Percentiles rank a stretch among this genome's conserved stretches.
These are phyloP conservation scores for Hippoglossus stenolepis DNA, from an alignment of 2,113 vertebrate genomes.

Conservation along the genomic window DNA sequence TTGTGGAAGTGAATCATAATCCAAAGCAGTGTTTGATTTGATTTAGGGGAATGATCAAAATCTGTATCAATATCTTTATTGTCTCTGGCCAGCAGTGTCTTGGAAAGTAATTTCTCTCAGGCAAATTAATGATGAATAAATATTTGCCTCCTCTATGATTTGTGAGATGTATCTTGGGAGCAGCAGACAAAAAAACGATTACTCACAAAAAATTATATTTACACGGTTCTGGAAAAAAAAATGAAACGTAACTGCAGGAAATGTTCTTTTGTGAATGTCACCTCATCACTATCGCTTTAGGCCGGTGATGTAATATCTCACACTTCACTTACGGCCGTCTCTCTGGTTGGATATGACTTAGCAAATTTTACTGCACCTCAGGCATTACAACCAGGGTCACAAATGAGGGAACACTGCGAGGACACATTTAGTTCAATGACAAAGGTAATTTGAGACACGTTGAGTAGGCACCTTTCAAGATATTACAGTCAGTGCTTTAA, in stretches of 20 bases:
- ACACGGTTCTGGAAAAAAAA: constrained; percentile 1
- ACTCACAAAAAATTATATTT: background rate
- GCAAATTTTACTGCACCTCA: constrained; percentile 1
- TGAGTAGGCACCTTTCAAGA: background rate
- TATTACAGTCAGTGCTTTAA: constrained; percentile 1
- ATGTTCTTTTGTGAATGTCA: background rate
- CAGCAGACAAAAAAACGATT: background rate
- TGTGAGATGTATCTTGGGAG: background rate
- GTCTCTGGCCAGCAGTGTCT: background rate
- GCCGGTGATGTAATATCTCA: background rate
- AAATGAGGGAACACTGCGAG: background rate
- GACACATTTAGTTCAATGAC: constrained; percentile 11
- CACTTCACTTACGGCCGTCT: background rate
- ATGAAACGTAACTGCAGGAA: background rate
- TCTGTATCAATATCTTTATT: background rate
- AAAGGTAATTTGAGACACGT: constrained; percentile 4
- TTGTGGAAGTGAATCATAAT: too few relatives aligned
- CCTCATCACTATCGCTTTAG: background rate
- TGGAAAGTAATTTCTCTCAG: background rate
- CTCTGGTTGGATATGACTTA: background rate
- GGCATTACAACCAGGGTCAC: background rate
- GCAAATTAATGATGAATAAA: background rate
- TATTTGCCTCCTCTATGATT: background rate
- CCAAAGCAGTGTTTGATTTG: background rate
- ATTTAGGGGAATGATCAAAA: background rate